phyloP scores from a whole-genome alignment of 2,888 invertebrate genomes.

The Apamea epomidion region DNA sequence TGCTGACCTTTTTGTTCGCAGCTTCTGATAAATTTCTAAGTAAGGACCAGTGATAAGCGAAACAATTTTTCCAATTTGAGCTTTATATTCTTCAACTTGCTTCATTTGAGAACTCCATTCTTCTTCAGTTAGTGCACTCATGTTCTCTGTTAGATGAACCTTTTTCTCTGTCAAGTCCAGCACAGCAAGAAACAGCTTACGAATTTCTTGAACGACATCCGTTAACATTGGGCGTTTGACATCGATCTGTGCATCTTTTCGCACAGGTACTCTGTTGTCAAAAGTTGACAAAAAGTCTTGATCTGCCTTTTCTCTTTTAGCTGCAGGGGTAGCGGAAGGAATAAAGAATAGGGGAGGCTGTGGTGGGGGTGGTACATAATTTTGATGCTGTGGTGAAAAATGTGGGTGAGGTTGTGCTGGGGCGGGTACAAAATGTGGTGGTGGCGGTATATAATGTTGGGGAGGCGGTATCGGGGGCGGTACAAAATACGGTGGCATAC shows the following conservation, averaged over 20 bases:
- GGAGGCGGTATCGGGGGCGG: slow-evolving; percentile 56
- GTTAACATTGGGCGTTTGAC: slow-evolving; percentile 70
- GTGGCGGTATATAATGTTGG: background rate
- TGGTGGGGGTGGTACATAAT: slow-evolving; percentile 69
- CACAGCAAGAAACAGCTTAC: slow-evolving; percentile 68
- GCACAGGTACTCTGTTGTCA: slow-evolving; percentile 64
- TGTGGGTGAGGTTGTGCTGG: slow-evolving; percentile 23
- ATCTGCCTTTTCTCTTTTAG: slow-evolving; percentile 67
- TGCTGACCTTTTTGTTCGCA: slow-evolving; percentile 84
- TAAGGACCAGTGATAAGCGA: slow-evolving; percentile 82
- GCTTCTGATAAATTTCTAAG: slow-evolving; percentile 81
- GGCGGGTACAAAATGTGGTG: slow-evolving; percentile 66
- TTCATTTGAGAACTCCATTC: slow-evolving; percentile 90
- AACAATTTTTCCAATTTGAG: slow-evolving; percentile 82
- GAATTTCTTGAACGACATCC: slow-evolving; percentile 72
- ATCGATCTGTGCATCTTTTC: slow-evolving; percentile 33
- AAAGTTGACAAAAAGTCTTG: slow-evolving; percentile 77
- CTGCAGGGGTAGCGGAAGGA: slow-evolving; percentile 29
- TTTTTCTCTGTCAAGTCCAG: slow-evolving; percentile 78
- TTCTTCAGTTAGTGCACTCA: slow-evolving; percentile 83
- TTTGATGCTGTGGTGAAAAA: slow-evolving; percentile 5
- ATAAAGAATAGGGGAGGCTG: slow-evolving; percentile 57
- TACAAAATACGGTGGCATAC: slow-evolving; percentile 69
- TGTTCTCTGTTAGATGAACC: slow-evolving; percentile 83
- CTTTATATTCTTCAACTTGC: slow-evolving; percentile 87